Evolutionary conservation across 2,113 vertebrate species (phyloP).

Genomic region (Falco punctatus): DNA sequence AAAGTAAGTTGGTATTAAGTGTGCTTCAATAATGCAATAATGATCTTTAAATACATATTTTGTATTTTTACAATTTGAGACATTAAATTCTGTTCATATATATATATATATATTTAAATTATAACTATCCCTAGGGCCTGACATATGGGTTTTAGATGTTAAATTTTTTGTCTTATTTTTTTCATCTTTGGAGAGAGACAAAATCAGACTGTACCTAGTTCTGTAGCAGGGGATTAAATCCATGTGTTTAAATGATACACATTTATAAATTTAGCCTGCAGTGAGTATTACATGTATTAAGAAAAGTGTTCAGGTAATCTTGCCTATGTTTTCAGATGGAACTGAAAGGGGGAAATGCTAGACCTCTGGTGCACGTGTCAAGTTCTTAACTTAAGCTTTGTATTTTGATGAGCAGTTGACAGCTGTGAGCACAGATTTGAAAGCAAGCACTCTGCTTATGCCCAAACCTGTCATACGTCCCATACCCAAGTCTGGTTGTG

Average conservation of each 20-base stretch:
- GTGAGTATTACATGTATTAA: neutral
- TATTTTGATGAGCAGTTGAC: neutral
- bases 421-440: neutral
- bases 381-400: neutral
- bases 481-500: neutral
- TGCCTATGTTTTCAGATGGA: neutral
- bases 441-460: neutral
- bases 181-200: neutral
- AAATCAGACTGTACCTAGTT: neutral
- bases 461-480: neutral
- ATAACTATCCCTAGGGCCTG: neutral
- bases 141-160: neutral
- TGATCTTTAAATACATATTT: neutral
- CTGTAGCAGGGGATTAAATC: neutral
- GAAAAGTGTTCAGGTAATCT: neutral
- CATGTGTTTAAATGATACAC: fast-evolving
- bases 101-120: neutral
- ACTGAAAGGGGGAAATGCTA: neutral
- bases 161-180: neutral
- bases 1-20: neutral
- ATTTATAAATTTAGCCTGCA: neutral
- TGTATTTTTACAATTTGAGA: neutral
- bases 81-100: neutral
- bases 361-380: neutral
- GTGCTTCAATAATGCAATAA: neutral